Base-by-base conservation (phyloP, 2,888 invertebrate species). In the Villa cingulata region DNA sequence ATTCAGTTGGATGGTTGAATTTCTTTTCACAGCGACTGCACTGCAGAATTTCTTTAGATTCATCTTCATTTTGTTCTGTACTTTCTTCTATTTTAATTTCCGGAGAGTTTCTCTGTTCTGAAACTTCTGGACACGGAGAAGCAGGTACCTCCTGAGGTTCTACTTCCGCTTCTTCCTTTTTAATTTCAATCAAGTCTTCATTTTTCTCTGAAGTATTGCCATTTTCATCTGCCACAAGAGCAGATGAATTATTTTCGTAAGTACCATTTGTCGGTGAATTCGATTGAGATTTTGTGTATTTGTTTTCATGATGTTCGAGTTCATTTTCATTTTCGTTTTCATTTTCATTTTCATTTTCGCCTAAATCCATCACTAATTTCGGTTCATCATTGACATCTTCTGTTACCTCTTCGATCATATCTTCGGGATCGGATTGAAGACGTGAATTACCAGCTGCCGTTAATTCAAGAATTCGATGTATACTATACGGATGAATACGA, bases 301-400 rank as follows among this genome's bases (percentile, higher is more conserved):
- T 55, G 23, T 56, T 55, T 37, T 70, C 70, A n/a, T n/a, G n/a
- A n/a, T n/a, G n/a, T n/a, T n/a, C n/a, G n/a, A n/a, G 68, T 54
- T 66, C 67, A 54, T 72, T 74, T 9, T 20, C 41, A 48, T 70
- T 71, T 53, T 74, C 74, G 44, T 54, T 56, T 39, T 70, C 70
- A 48, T 70, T 68, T 54, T 66, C 67, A 54, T 72, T 74, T 9
- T 20, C 41, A 48, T 70, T 71, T 53, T 74, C 74, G 46, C 70
- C 76, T 51, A 82, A 75, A 55, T 82, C 82, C 79, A 82, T 81
- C 1, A 82, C 76, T 41, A 82, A 70, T 57, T 81, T 81, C 1
- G 65, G 62, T 49, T 71, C 68, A 53, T 78, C 74, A 47, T 74
- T 74, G 17, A 73, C 73, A 44, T 75, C 77, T 55, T 79, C 80